Evolutionary conservation across 2,113 vertebrate species (phyloP).

Genomic region (Centropus unirufus): DNA sequence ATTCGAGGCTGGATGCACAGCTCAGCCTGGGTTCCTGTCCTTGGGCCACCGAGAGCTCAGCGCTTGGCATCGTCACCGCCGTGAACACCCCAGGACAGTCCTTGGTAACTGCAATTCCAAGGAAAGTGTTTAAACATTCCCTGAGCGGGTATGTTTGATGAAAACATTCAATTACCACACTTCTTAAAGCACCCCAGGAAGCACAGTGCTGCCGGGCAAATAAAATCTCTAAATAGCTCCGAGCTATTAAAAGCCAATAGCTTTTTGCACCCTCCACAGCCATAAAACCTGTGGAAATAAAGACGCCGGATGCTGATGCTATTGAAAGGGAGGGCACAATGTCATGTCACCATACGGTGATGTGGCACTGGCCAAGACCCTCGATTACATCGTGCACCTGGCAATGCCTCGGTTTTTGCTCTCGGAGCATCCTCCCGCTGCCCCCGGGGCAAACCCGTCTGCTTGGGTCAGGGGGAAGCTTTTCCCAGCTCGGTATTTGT

Average conservation of each 20-base stretch:
- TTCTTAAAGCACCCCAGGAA: background rate
- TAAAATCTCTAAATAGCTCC: background rate
- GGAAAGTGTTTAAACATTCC: background rate
- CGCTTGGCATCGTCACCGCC: background rate
- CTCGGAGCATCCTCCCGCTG: background rate
- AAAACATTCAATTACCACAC: background rate
- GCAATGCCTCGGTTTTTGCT: background rate
- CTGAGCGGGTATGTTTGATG: background rate
- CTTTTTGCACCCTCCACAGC: background rate
- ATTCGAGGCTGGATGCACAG: fast-evolving
- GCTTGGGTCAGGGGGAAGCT: background rate
- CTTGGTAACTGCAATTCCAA: background rate
- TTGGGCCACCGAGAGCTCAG: background rate
- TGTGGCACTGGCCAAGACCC: background rate
- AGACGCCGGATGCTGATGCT: background rate
- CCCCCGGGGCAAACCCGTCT: background rate
- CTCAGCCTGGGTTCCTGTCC: fast-evolving
- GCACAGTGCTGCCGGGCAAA: background rate
- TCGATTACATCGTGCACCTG: fast-evolving
- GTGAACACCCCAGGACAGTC: background rate
- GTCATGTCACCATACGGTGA: background rate
- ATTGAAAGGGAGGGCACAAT: background rate
- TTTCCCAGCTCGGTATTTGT: background rate
- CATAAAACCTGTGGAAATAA: background rate
- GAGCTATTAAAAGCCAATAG: background rate